A percentile compares a stretch with the other conserved stretches of the same genome.
Conservation (phyloP, 1,140 invertebrate species). For the Procambarus virginalis region DNA sequence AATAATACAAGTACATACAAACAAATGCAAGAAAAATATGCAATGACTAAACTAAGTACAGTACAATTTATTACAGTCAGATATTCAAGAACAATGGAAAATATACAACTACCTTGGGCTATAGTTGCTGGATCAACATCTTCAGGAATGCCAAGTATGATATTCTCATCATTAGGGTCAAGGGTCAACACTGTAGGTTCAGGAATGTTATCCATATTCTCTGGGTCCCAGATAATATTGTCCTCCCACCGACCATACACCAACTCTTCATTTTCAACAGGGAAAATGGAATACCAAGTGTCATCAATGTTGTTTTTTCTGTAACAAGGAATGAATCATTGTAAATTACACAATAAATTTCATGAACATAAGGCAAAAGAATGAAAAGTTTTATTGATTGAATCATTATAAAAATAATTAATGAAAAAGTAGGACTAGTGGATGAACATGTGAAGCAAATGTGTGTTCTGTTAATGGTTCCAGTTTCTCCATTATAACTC, state of each 20-base stretch:
- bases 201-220: constrained; percentile 90
- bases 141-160: constrained; percentile 92
- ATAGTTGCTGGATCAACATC: constrained; percentile 91
- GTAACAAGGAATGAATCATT: neutral
- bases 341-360: too few species aligned
- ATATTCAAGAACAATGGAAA: neutral
- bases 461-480: too few species aligned
- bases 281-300: constrained; percentile 98
- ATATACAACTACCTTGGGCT: constrained; percentile 66
- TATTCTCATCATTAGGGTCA: constrained; percentile 99
- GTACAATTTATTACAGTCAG: too few species aligned
- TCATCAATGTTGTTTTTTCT: constrained; percentile 73
- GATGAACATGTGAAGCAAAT: too few species aligned
- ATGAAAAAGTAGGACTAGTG: too few species aligned
- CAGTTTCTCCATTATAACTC: too few species aligned
- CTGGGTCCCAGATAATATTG: constrained; percentile 97
- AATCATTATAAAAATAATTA: too few species aligned
- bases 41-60: too few species aligned
- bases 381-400: too few species aligned
- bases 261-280: constrained; percentile 96
- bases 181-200: constrained; percentile 95
- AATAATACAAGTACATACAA: too few species aligned
- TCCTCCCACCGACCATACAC: constrained; percentile 98
- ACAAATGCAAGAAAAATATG: too few species aligned
- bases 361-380: too few species aligned